Evolutionary conservation across 2,113 vertebrate genomes (phyloP).

Genomic region (Onychostruthus taczanowskii): DNA sequence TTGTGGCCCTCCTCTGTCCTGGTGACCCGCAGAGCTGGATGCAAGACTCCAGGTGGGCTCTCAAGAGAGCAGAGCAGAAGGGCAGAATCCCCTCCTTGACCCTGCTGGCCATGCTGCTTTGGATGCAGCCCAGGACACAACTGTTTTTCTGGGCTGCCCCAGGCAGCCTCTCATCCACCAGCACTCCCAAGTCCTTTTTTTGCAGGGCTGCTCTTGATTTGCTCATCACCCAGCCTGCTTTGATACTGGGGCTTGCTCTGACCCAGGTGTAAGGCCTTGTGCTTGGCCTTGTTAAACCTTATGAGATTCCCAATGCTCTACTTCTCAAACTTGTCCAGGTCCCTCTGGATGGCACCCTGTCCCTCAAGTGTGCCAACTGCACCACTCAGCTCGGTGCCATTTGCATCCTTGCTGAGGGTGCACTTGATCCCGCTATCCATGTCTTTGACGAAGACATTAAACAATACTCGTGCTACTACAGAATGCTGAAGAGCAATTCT

Average conservation of each 20-base stretch:
- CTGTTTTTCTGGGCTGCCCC: neutral
- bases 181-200: too few species aligned
- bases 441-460: neutral
- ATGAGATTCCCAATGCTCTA: too few species aligned
- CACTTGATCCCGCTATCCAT: accelerated
- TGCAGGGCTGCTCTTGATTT: neutral
- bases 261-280: too few species aligned
- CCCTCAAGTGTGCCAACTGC: neutral
- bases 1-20: neutral
- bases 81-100: neutral
- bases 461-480: neutral
- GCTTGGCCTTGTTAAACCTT: neutral
- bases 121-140: neutral
- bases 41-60: neutral
- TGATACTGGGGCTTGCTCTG: neutral
- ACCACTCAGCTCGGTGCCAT: neutral
- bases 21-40: neutral
- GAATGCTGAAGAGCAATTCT: neutral
- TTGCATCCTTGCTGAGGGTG: neutral
- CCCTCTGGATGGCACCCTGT: neutral
- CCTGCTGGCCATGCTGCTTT: accelerated
- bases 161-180: neutral
- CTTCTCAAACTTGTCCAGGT: neutral
- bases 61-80: neutral
- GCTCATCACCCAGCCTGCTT: neutral